Base-by-base conservation (phyloP, 2,113 vertebrate genomes). In the Aythya baeri region DNA sequence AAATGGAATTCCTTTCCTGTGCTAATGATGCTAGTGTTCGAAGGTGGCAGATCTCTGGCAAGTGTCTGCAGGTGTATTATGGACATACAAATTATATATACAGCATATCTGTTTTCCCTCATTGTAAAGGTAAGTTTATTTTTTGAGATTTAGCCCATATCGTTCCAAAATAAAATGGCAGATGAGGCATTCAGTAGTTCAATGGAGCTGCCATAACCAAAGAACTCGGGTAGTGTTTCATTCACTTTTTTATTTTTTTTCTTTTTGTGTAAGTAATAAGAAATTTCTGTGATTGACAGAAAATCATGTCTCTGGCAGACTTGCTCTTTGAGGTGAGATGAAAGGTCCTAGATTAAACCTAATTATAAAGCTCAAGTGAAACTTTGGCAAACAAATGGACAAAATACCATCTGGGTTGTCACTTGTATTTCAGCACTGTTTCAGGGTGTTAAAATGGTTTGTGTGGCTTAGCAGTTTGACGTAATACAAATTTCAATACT, bases 61-160 rank as follows among this genome's bases (percentile, higher is more conserved):
- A 99, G 72, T 99, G 99, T 94, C 94, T 99, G 55, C 98, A 99
- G 88, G 98, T 99, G 49, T 99, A 99, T 95, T 98, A 99, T 93
- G 98, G 99, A 67, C 99, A 99, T 96, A 99, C 99, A 93, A 99
- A 99, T 98, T 99, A 98, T 73, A 99, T 99, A 97, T 99, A 99
- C 97, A 99, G 99, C 94, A 97, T 99, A 93, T 98, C 98, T 44
- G 98, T 99, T 55, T 99, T 99, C 88, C 99, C 99, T 85, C 98
- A 98, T 20, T 97, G 98, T 96, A 97, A 98, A 98, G 99, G 99
- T 99, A 96, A 94, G 97, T 87, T 83, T 91, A 7, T 22, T 65
- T 71, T 74, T 54, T 32, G 25, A 21, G 22, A n/a, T 7, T 58
- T 44, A 36, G 11, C 21, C 15, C n/a, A 3, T 7, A 27, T 36